Base-by-base conservation (phyloP, 2,113 vertebrate genomes). In the Nycticorax nycticorax region DNA sequence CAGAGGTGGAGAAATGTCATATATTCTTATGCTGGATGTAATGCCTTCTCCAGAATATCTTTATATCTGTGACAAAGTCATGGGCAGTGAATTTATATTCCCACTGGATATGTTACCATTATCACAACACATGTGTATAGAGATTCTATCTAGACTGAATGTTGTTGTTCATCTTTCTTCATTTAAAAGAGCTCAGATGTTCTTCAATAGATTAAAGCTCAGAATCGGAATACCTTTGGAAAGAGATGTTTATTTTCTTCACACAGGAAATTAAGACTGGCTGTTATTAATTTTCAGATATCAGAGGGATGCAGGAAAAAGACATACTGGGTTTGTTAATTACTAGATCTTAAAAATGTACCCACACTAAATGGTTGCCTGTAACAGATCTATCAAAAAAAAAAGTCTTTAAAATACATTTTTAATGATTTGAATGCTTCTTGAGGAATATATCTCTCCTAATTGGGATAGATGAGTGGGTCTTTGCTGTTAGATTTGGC, bases 241-340 rank as follows among this genome's bases (percentile, higher is more conserved):
- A 91, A 88, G 35, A 57, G 39, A 32, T 20, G 24, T 68, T 96
- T 82, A 37, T 84, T 95, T 97, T 96, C 53, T 93, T 85, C 80
- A 91, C 48, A 87, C 90, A 97, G 94, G 94, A 97, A 97, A 98
- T 98, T 97, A 97, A 97, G 90, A 93, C 82, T 88, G 64, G 35
- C 52, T 96, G 82, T 69, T 97, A 95, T 55, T 91, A 93, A 96
- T 96, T 97, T 89, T 94, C 93, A 66, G 30, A 48, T 95, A 72
- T 92, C 60, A 96, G 88, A 94, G 16, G 32, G 80, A 92, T 95
- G 71, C 12, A 92, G 69, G 45, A 43, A 80, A 56, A 89, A 59
- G 35, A 5, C 27, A 76, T 68, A 77, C 43, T 88, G 67, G 39
- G 8, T 52, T 97, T 97, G 88, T 97, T 97, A 98, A 98, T 98